Evolutionary conservation across 2,888 invertebrate species (phyloP).

Genomic region (Clistopyga incitator): DNA sequence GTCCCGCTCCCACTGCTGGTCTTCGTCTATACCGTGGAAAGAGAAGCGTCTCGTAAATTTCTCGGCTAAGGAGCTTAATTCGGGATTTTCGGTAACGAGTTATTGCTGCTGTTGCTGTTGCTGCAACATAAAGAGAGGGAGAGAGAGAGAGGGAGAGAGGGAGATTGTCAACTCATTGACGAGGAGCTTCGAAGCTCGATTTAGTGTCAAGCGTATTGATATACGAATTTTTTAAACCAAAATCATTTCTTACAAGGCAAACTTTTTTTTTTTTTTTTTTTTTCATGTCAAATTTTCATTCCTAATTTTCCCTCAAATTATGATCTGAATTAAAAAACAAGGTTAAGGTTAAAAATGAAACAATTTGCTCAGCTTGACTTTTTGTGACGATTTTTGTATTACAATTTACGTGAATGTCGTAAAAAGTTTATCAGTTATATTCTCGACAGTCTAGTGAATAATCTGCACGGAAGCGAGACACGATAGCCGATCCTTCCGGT

Average conservation of each 20-base stretch:
- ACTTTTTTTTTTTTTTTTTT: not conserved
- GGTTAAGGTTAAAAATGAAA: too few species aligned
- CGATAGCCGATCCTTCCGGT: constrained; percentile 79
- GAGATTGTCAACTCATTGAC: constrained; percentile 76
- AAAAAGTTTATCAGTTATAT: constrained; percentile 4
- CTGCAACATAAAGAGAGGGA: constrained; percentile 4
- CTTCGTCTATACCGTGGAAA: constrained; percentile 57
- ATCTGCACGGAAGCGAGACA: constrained; percentile 69
- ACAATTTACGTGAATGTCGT: not conserved
- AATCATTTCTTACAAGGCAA: not conserved
- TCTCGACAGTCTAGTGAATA: constrained; percentile 1
- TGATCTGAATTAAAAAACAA: too few species aligned
- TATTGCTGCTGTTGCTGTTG: constrained; percentile 80
- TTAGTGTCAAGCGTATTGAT: not conserved
- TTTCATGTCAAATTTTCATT: too few species aligned
- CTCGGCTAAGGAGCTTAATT: constrained; percentile 84
- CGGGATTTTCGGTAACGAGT: constrained; percentile 84
- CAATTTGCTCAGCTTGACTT: not conserved
- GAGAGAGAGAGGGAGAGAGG: not conserved
- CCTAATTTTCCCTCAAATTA: too few species aligned
- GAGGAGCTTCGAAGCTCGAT: constrained; percentile 27
- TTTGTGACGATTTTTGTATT: not conserved
- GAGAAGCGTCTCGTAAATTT: constrained; percentile 82
- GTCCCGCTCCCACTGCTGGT: constrained; percentile 40
- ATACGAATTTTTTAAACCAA: not conserved